Base-by-base conservation (phyloP, 2,797 vertebrate species). In the Urosaurus nigricauda region DNA sequence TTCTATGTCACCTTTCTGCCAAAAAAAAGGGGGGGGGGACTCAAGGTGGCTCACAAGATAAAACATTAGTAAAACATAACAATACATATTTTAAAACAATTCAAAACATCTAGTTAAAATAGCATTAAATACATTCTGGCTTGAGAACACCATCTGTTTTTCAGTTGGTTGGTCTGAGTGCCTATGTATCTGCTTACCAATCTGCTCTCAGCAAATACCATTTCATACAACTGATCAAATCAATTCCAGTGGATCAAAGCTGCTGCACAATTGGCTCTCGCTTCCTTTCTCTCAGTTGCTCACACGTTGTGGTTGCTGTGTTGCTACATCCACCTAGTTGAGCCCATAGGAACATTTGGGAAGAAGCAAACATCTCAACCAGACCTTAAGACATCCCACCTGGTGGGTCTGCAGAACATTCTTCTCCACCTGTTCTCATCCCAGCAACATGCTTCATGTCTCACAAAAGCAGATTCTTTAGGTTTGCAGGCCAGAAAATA, bases 391-490 rank as follows among this genome's bases (percentile, higher is more conserved):
- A 73, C 53, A 51, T 80, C 51, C 51, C 56, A 58, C 13, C 40
- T 60, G 9, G 21, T 63, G 21, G 26, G 43, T 40, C 78, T 68
- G 43, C 71, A 77, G 14, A n/a, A 9, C 32, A 35, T 73, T 77
- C 37, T 63, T 65, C 53, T 81, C 24, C 70, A 37, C 24, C 74
- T 53, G 2, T 81, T 81, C 83, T 32, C 79, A 35, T 74, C 53
- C 80, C 70, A 82, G 51, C 16, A 81, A 81, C 35, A 87, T 65
- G 43, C 60, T 87, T 85, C 17, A 37, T 74, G 80, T 90, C 63
- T 71, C 77, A 79, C 68, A 77, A 84, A 74, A 73, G 78, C n/a
- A 32, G 19, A 74, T 43, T 75, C 79, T 90, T 87, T 53, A 88
- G 78, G 60, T 77, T 26, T 56, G 43, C 43, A 43, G 24, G 3